phyloP scores from a whole-genome alignment of 1,140 invertebrate genomes.

The Orussus abietinus region DNA sequence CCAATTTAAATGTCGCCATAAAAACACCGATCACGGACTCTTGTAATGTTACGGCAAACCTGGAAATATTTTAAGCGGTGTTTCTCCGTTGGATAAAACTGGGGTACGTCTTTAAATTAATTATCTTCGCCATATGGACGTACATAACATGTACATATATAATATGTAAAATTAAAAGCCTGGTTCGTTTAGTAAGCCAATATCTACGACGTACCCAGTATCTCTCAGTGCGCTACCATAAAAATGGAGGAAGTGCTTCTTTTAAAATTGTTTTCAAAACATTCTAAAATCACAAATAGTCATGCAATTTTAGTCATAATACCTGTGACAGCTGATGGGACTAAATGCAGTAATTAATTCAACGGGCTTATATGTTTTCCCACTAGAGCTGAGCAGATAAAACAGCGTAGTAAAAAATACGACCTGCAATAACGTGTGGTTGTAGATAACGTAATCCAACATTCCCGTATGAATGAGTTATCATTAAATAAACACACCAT shows the following conservation, averaged over 20 bases:
- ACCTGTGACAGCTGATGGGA: conserved; percentile 57
- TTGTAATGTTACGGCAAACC: conserved; percentile 73
- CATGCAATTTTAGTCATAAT: conserved; percentile 6
- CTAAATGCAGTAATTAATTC: conserved; percentile 76
- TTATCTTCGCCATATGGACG: no score
- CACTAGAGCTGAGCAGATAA: conserved; percentile 88
- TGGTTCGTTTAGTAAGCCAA: no score
- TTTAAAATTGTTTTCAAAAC: no score
- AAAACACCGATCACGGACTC: conserved; percentile 79
- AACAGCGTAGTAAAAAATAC: conserved; percentile 96
- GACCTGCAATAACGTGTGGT: conserved; percentile 59
- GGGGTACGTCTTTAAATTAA: no score
- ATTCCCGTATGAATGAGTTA: conserved; percentile 9
- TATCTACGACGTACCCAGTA: conserved; percentile 2
- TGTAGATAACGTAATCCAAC: conserved; percentile 7
- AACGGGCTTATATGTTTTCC: conserved; percentile 86
- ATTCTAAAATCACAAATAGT: no score
- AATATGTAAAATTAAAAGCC: no score
- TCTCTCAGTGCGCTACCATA: background rate
- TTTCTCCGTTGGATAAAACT: no score
- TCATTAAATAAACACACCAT: conserved; percentile 58
- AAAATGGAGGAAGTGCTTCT: conserved; percentile 10
- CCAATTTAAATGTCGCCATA: conserved; percentile 93
- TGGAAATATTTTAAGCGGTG: no score
- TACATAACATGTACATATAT: no score